phyloP scores from a whole-genome alignment of 92 coral and sea anemone species.

The Palythoa grandiflora region DNA sequence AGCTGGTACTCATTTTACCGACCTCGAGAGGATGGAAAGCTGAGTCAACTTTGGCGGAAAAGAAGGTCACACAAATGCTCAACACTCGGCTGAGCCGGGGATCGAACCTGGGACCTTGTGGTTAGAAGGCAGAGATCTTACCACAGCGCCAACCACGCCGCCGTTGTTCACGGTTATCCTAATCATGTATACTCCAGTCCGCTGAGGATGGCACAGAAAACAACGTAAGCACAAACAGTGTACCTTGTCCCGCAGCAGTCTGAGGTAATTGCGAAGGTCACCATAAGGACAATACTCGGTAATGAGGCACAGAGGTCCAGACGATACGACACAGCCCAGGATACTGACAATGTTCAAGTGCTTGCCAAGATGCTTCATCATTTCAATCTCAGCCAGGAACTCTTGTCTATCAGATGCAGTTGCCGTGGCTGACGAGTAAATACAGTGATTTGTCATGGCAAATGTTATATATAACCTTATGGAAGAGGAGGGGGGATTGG shows the following conservation, averaged over 20 bases:
- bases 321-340: conserved; percentile 81
- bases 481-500: no score
- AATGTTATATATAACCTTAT: no score
- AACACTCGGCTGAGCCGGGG: no score
- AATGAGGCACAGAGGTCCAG: conserved; percentile 84
- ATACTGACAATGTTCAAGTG: conserved; percentile 91
- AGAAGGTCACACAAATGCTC: no score
- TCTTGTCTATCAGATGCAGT: conserved; percentile 76
- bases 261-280: conserved; percentile 81
- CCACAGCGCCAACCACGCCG: no score
- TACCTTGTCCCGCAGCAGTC: conserved; percentile 83
- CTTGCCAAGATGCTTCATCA: conserved; percentile 90
- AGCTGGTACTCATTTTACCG: no score
- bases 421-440: conserved; percentile 67
- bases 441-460: background rate
- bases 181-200: background rate
- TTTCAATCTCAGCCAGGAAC: conserved; percentile 79
- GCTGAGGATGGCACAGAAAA: background rate
- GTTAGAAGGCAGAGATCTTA: no score
- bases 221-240: background rate
- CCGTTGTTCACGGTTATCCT: background rate
- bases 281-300: conserved; percentile 92
- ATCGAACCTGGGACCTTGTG: no score
- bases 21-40: no score
- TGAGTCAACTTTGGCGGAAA: no score